Evolutionary conservation across 2,797 vertebrate genomes (phyloP), one percentile per base, ranked within the genome.

Genomic region (Melopsittacus undulatus): DNA sequence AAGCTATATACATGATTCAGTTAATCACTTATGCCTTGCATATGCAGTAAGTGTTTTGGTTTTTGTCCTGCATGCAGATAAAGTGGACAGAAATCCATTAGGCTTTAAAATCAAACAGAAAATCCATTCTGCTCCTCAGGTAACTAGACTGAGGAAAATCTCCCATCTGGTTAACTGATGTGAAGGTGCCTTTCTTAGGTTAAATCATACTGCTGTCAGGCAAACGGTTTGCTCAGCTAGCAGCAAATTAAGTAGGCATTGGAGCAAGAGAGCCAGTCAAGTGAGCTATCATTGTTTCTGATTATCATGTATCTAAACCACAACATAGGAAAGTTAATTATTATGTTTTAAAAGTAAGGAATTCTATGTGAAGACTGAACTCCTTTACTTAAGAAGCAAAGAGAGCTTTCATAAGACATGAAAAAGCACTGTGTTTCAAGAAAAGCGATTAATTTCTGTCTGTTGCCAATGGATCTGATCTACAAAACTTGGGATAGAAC

Each of bases 101-200:
- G 86, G 36, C 29, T 87, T 83, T 87, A 90, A 94, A 95, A 92
- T 86, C 78, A 93, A 96, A 96, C 66, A 76, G n/a, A 87, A 90
- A 92, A 89, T 52, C 34, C 12, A 74, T 90, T 92, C 57, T 83
- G 16, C 34, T 90, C 42, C 79, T 91, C 40, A 57, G 64, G 74
- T 80, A 85, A 96, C 89, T 82, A 95, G 36, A 34, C 21, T 32
- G 54, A 91, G 63, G 52, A 91, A 77, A 85, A 57, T 87, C 83
- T 90, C 84, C 19, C 27, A 46, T 57, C 54, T 59, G 42, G 8
- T 81, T 92, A 87, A 46, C 43, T 57, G 42, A 67, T 76, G 51
- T 64, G 36, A 92, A 91, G 29, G 24, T 27, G 63, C 83, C 40
- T 13, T 85, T 89, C 87, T 51, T 64, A 64, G 56, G 15, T 52